A percentile compares a stretch with the other conserved stretches of the same genome.
Conservation (phyloP, 2,797 vertebrate species). For the Halcyon leucocephala region DNA sequence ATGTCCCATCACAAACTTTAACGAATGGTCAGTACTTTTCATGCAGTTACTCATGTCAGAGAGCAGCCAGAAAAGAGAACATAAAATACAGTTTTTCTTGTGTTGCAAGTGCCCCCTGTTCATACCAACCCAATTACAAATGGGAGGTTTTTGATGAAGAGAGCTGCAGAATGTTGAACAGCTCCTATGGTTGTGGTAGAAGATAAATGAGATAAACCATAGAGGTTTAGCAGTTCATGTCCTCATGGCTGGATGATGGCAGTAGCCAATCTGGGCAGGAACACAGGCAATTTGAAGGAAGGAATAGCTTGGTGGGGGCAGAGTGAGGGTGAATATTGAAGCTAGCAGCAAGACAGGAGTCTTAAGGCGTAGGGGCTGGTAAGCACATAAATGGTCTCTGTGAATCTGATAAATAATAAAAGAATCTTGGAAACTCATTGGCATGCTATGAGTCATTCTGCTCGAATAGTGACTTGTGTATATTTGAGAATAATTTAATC, state of each 20-base stretch:
- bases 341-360: background rate
- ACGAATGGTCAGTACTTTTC: background rate
- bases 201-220: background rate
- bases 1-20: background rate
- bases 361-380: background rate
- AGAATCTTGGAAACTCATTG: background rate
- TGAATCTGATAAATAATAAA: background rate
- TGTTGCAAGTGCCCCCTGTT: background rate
- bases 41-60: background rate
- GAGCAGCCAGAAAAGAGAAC: background rate
- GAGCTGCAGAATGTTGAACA: background rate
- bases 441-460: background rate
- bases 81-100: background rate
- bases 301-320: background rate
- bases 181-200: background rate
- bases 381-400: background rate
- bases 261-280: background rate
- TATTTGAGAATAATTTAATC: background rate
- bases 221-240: background rate
- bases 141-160: background rate
- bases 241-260: background rate
- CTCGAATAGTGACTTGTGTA: background rate
- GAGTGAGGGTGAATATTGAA: background rate
- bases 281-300: background rate
- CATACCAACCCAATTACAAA: background rate